phyloP scores from a whole-genome alignment of 2,113 vertebrate species.

The Ploceus nigricollis region DNA sequence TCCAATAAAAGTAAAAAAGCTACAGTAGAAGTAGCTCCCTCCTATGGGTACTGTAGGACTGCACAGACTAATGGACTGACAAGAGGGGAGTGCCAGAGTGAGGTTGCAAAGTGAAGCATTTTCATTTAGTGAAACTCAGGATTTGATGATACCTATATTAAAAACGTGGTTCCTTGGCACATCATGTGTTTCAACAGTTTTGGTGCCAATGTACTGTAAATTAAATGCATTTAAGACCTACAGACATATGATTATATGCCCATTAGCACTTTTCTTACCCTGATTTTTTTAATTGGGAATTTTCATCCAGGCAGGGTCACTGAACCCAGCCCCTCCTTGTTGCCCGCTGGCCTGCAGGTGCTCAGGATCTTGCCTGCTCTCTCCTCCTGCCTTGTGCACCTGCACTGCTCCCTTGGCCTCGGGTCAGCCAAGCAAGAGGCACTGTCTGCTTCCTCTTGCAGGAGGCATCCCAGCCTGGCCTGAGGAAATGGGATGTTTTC shows the following conservation, averaged over 20 bases:
- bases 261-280: background rate
- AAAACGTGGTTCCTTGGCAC: background rate
- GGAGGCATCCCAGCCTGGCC: background rate
- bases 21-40: background rate
- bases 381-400: background rate
- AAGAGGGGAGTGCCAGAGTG: background rate
- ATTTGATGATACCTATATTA: background rate
- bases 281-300: background rate
- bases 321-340: background rate
- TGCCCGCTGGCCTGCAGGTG: rapidly evolving
- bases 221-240: background rate
- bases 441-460: background rate
- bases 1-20: background rate
- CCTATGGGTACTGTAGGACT: rapidly evolving
- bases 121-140: background rate
- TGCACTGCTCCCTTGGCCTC: background rate
- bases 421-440: background rate
- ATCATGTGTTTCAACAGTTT: background rate
- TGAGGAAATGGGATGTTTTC: background rate
- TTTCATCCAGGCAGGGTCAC: background rate
- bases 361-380: background rate
- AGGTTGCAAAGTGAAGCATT: background rate
- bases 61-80: background rate
- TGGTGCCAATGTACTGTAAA: background rate
- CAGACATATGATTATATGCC: background rate